phyloP scores from a whole-genome alignment of 2,888 invertebrate species.

The Acanthococcus lagerstroemiae region DNA sequence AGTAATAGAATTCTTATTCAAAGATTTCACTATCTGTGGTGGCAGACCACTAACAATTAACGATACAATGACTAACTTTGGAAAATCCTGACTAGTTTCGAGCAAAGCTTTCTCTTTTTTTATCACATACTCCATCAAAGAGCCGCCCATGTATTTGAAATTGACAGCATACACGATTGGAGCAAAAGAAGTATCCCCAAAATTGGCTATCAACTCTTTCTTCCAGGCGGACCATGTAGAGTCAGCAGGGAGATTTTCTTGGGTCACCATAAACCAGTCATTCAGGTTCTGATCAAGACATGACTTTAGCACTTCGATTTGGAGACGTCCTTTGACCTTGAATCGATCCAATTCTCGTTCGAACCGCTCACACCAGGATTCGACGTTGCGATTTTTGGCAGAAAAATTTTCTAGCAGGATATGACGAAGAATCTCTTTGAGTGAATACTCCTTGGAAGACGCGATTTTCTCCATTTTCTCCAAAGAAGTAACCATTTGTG shows the following conservation, averaged over 20 bases:
- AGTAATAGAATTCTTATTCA: background rate
- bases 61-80: background rate
- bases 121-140: background rate
- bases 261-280: no score
- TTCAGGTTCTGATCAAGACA: no score
- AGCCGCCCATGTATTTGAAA: background rate
- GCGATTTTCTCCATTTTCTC: no score
- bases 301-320: background rate
- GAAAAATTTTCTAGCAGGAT: constrained; percentile 5
- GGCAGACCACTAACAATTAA: background rate
- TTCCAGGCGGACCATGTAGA: background rate
- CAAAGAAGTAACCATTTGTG: background rate
- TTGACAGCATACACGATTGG: background rate
- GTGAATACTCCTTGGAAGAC: no score
- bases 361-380: constrained; percentile 3
- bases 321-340: background rate
- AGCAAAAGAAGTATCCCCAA: no score
- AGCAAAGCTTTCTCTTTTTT: background rate
- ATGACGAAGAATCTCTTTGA: background rate
- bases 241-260: background rate
- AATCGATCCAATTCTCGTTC: constrained; percentile 2
- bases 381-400: background rate
- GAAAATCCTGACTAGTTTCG: background rate
- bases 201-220: background rate
- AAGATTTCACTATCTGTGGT: background rate